Evolutionary conservation across 2,113 vertebrate species (phyloP).

Genomic region (Oncorhynchus gorbuscha): DNA sequence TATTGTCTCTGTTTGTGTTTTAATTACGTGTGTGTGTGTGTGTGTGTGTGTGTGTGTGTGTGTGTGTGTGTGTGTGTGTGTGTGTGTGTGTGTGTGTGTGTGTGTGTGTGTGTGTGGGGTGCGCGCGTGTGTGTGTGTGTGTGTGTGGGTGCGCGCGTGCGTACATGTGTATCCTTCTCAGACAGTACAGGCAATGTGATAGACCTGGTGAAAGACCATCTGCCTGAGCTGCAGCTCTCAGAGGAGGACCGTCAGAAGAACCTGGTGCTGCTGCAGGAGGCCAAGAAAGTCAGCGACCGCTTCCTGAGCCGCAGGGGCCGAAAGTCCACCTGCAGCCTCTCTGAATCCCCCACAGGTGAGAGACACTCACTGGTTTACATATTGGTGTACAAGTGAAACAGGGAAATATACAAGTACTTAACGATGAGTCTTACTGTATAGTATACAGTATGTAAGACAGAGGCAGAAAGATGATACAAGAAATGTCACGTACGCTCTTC

Average conservation of each 20-base stretch:
- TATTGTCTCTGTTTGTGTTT: not conserved
- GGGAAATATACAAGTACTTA: not conserved
- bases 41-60: not conserved
- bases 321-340: conserved; percentile 84
- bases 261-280: conserved; percentile 91
- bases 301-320: conserved; percentile 89
- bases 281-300: conserved; percentile 89
- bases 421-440: not conserved
- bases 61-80: not conserved
- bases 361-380: not conserved
- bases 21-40: not conserved
- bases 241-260: conserved; percentile 95
- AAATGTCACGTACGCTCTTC: not conserved
- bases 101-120: not conserved
- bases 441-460: not conserved
- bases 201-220: conserved; percentile 87
- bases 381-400: not conserved
- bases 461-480: too few species aligned
- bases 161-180: conserved; percentile 43
- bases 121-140: not conserved
- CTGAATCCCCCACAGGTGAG: conserved; percentile 83
- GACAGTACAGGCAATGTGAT: conserved; percentile 87
- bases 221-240: conserved; percentile 91
- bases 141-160: not conserved
- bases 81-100: not conserved